Conservation (phyloP, 2,113 vertebrate species). For the Psittacara wagleri region DNA sequence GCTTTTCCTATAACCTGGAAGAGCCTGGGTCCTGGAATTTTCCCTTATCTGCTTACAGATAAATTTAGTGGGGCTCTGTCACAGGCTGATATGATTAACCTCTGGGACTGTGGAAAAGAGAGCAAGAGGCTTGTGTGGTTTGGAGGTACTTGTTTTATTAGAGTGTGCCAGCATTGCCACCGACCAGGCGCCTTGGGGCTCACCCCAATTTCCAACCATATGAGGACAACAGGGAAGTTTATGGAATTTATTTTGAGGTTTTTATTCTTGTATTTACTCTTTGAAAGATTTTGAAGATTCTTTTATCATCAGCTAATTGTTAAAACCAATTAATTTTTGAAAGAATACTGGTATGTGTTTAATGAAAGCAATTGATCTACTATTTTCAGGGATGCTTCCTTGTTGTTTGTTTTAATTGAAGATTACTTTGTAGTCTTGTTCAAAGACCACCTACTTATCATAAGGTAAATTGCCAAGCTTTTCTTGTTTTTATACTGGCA, state of each 20-base stretch:
- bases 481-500: neutral
- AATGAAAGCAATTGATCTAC: slow-evolving; percentile 36
- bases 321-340: neutral
- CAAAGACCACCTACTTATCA: slow-evolving; percentile 23
- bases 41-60: neutral
- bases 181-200: neutral
- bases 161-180: neutral
- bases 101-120: neutral
- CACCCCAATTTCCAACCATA: neutral
- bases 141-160: neutral
- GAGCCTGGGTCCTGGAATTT: neutral
- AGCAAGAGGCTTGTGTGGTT: neutral
- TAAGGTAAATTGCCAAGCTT: neutral
- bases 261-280: neutral
- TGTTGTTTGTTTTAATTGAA: neutral
- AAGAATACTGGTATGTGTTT: neutral
- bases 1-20: neutral
- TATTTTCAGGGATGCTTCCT: neutral
- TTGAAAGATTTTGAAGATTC: neutral
- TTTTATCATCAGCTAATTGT: slow-evolving; percentile 32
- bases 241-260: neutral
- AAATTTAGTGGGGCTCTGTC: neutral
- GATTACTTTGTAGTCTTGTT: slow-evolving; percentile 48
- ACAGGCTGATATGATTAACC: neutral
- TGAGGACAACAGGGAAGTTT: neutral